Conservation (phyloP, 1,140 invertebrate genomes). For the Akabosia matsudoensis region DNA sequence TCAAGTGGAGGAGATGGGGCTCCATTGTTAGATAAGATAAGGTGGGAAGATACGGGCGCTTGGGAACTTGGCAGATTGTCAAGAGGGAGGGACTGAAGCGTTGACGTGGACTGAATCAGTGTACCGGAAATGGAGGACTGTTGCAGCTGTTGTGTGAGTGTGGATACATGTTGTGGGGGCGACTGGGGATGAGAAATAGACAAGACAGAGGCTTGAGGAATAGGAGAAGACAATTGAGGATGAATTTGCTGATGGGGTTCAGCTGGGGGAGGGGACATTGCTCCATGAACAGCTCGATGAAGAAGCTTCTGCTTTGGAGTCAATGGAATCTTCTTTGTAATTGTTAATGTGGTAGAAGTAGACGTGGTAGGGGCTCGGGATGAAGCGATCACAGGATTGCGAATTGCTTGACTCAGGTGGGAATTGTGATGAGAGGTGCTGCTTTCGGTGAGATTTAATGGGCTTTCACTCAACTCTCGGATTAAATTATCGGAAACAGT, state of each 20-base stretch:
- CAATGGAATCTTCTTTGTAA: slow-evolving; percentile 45
- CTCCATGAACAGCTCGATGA: slow-evolving; percentile 41
- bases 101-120: slow-evolving; percentile 20
- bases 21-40: neutral
- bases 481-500: slow-evolving; percentile 35
- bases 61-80: neutral
- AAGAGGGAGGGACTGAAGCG: neutral
- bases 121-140: slow-evolving; percentile 16
- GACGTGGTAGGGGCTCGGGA: slow-evolving; percentile 5
- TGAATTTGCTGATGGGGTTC: slow-evolving; percentile 4
- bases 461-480: slow-evolving; percentile 40
- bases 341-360: slow-evolving; percentile 19
- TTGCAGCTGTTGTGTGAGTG: slow-evolving; percentile 19
- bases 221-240: neutral
- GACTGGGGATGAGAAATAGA: neutral
- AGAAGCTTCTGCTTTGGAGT: slow-evolving; percentile 46
- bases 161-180: neutral
- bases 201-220: neutral
- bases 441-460: slow-evolving; percentile 38
- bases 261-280: slow-evolving; percentile 31
- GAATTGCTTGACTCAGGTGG: neutral
- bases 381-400: slow-evolving; percentile 16
- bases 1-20: slow-evolving; percentile 31
- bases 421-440: neutral
- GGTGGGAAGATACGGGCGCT: neutral